Evolutionary conservation across 2,113 vertebrate species (phyloP), one percentile per base, ranked within the genome.

Genomic region (Corvus moneduloides): DNA sequence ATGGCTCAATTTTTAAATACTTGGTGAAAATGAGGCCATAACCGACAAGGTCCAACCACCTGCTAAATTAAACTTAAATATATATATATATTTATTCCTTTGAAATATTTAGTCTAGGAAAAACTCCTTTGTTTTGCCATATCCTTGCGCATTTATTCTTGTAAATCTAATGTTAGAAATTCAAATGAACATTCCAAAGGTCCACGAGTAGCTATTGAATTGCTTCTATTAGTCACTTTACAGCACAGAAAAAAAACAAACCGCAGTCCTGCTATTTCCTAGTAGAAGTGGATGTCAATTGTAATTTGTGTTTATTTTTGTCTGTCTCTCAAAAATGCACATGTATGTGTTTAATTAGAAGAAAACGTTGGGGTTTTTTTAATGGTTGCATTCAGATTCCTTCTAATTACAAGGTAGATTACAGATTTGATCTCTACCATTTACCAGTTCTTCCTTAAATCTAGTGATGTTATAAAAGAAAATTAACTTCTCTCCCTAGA

Each of bases 251-350:
- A 35, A 54, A 73, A 66, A 59, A 1, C 26, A 81, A 79, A 51
- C 28, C 67, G 59, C 16, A 59, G 26, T 74, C 48, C 13, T 91
- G n/a, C 74, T 67, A 19, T 87, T 89, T 91, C 69, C 48, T 87
- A 39, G 51, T 46, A 58, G 39, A 81, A 89, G 43, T 81, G 28
- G 37, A 26, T 83, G 23, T 75, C 61, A 84, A 44, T 91, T 16
- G 16, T 77, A 83, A 87, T 77, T 91, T 95, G n/a, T 69, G 73
- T 71, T 88, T 87, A 46, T 88, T 96, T 90, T 96, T 76, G 43
- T 72, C 64, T 91, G 51, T 89, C 51, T 91, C n/a, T 78, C 61
- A 93, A 74, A 94, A 86, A 88, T 52, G 58, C 68, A 55, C 22
- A 21, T 54, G 20, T 37, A 73, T 85, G 66, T 69, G 43, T 87